Evolutionary conservation across 2,113 vertebrate species (phyloP), one percentile per base, ranked within the genome.

Genomic region (Phaetusa simplex): DNA sequence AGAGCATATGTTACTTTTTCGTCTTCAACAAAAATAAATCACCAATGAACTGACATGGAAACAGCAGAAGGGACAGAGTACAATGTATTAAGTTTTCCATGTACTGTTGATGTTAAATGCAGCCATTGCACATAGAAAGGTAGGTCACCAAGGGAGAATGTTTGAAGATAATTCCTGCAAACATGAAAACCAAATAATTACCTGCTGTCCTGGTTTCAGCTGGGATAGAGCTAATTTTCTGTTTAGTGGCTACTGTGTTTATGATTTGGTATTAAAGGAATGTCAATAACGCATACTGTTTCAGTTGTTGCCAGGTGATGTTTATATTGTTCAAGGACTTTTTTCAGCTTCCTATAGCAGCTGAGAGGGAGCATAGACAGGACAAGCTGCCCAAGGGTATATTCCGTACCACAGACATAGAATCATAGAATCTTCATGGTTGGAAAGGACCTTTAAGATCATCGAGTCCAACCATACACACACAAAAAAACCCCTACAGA

Each of bases 111-210:
- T 86, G 61, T 86, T 94, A 89, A 76, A 88, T 32, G 9, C 72
- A 88, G 61, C 71, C 62, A 82, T 83, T 74, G 65, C 86, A 88
- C 24, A 36, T 36, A 45, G 65, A 92, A n/a, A 38, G 29, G 42
- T n/a, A 74, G 67, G 24, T 86, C 59, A 67, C 49, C n/a, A 76
- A 47, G 29, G 83, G 59, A 73, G 95, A 91, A 45, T 43, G 10
- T 62, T 87, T 71, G 40, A 91, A 93, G 72, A 72, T 70, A 74
- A 79, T 24, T 32, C 50, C 67, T 79, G 40, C 64, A 95, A 96
- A 88, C 20, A 8, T 76, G 94, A 93, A 96, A 94, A 96, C 88
- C 53, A 94, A 81, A 45, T 64, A 32, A 94, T 95, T 96, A 90
- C 38, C 65, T 89, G 49, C 47, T 43, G 29, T 66, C 40, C 42